Percentiles rank a stretch among this genome's conserved stretches.
phyloP scores from a whole-genome alignment of 2,113 vertebrate species.

The Dolichallabes microphthalmus region DNA sequence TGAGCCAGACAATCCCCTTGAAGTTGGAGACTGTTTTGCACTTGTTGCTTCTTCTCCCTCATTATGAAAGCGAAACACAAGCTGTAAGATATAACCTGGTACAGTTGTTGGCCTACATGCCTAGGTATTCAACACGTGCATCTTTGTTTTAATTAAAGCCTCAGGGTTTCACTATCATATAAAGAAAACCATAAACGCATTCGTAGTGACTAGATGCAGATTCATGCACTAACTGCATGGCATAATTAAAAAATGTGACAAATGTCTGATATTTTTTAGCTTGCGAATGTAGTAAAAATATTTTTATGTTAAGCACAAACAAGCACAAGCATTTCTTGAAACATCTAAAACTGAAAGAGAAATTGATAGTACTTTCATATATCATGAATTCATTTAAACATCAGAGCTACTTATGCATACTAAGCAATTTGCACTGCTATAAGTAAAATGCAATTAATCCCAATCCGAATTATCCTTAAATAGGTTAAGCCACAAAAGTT shows the following conservation, averaged over 20 bases:
- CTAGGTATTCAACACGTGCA: neutral
- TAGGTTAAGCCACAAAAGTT: neutral
- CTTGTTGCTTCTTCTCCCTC: constrained; percentile 6
- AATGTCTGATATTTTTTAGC: neutral
- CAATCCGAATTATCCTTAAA: neutral
- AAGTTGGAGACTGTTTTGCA: constrained; percentile 15
- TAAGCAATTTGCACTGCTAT: neutral
- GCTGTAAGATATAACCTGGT: constrained; percentile 12
- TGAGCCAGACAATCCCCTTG: constrained; percentile 22
- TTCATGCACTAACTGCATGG: neutral
- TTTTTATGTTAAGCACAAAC: neutral
- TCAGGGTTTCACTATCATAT: neutral
- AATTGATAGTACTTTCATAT: neutral
- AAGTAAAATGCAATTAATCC: constrained; percentile 7
- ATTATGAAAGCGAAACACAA: constrained; percentile 29
- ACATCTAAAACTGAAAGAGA: neutral
- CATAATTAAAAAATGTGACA: neutral
- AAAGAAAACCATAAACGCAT: neutral
- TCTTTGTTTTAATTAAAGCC: neutral
- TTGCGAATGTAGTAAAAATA: neutral
- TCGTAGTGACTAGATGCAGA: neutral
- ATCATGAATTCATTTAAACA: neutral
- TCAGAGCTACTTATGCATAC: neutral
- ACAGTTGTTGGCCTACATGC: neutral
- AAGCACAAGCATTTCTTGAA: neutral